Percentiles rank a stretch among this genome's conserved stretches.
Conservation (phyloP, 2,113 vertebrate species). For the Equus przewalskii region DNA sequence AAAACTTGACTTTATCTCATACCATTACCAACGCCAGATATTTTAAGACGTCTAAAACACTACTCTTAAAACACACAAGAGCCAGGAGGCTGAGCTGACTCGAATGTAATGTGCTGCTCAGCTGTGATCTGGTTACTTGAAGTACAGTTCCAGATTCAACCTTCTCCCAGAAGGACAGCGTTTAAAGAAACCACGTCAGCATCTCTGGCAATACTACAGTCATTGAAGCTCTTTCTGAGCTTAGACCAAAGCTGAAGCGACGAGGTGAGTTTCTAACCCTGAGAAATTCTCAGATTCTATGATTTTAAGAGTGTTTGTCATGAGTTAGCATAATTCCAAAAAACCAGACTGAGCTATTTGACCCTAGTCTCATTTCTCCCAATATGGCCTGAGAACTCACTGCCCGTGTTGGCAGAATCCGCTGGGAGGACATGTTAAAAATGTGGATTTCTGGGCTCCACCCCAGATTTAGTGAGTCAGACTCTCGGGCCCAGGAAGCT, state of each 20-base stretch:
- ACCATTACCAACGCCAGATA: background rate
- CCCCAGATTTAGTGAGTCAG: background rate
- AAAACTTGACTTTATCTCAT: slow-evolving; percentile 9
- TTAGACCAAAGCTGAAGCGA: background rate
- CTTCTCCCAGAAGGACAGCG: background rate
- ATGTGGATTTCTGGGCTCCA: background rate
- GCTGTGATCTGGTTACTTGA: background rate
- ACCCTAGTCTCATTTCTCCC: background rate
- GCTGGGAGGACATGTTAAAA: background rate
- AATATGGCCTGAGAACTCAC: background rate
- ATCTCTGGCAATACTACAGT: background rate
- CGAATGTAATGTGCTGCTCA: background rate
- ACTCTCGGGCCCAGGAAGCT: background rate
- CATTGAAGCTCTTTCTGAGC: background rate
- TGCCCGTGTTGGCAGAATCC: background rate
- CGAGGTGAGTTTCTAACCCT: background rate
- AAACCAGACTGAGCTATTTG: background rate
- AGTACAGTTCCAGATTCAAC: background rate
- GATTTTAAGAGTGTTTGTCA: background rate
- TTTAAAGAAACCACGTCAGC: background rate
- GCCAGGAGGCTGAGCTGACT: background rate
- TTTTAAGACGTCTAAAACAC: background rate
- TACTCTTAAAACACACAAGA: background rate
- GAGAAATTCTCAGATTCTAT: slow-evolving; percentile 20
- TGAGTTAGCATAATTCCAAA: background rate